phyloP scores from a whole-genome alignment of 1,140 invertebrate species.

The Brachystomella parvula region DNA sequence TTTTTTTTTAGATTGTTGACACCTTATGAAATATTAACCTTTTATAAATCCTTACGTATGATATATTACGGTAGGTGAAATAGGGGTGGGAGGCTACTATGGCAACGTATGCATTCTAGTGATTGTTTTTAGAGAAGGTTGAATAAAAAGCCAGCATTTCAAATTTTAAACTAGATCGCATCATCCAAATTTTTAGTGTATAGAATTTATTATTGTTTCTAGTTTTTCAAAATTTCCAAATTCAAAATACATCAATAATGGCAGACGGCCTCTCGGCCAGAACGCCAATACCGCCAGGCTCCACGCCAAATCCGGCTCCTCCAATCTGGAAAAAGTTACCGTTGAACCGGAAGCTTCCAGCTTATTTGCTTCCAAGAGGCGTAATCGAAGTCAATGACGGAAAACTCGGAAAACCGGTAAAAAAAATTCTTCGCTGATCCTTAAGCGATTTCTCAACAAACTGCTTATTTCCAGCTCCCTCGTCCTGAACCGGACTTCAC shows the following conservation, averaged over 20 bases:
- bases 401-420: not conserved
- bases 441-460: not conserved
- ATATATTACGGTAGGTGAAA: too few species aligned
- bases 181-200: too few species aligned
- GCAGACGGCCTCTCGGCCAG: too few species aligned
- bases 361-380: not conserved
- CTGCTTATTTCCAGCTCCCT: slow-evolving; percentile 2
- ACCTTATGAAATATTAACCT: slow-evolving; percentile 12
- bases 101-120: too few species aligned
- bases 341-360: not conserved
- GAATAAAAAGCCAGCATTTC: too few species aligned
- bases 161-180: too few species aligned
- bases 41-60: not conserved
- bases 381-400: not conserved
- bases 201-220: too few species aligned
- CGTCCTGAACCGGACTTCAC: not conserved
- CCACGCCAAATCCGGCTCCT: not conserved
- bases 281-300: too few species aligned
- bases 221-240: too few species aligned
- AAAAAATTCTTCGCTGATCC: not conserved
- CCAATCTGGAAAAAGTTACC: not conserved
- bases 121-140: too few species aligned
- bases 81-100: not conserved
- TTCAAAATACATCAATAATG: too few species aligned
- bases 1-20: slow-evolving; percentile 5